These are phyloP conservation scores for Hypselothyrea guttata DNA, from an alignment of 2,888 invertebrate genomes.

Conservation along the genomic window DNA sequence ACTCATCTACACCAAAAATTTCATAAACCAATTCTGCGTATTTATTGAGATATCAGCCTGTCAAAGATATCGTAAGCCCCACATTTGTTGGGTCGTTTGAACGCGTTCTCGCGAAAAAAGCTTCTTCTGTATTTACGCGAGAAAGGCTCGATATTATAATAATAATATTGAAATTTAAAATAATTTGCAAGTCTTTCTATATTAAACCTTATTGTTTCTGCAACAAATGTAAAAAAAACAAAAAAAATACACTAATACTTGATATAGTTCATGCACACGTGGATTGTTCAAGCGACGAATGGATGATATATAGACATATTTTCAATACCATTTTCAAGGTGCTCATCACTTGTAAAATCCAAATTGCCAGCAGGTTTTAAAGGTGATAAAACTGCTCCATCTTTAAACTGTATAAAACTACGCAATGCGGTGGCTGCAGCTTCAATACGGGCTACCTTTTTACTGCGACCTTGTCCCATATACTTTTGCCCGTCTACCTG, in stretches of 20 bases:
- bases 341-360: conserved; percentile 84
- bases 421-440: conserved; percentile 84
- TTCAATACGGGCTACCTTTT: conserved; percentile 84
- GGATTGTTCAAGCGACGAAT: conserved; percentile 69
- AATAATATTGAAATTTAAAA: conserved; percentile 17
- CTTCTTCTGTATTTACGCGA: too few relatives aligned
- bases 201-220: not conserved
- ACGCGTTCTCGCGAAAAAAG: too few relatives aligned
- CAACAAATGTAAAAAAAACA: conserved; percentile 49
- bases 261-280: conserved; percentile 81
- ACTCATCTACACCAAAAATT: too few relatives aligned
- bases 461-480: conserved; percentile 84
- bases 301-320: too few relatives aligned
- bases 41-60: too few relatives aligned
- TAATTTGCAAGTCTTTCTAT: conserved; percentile 1
- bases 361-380: conserved; percentile 81
- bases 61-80: too few relatives aligned
- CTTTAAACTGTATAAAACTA: conserved; percentile 85
- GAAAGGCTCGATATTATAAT: too few relatives aligned
- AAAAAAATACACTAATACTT: conserved; percentile 80
- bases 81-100: too few relatives aligned
- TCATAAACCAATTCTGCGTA: too few relatives aligned
- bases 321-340: conserved; percentile 82
- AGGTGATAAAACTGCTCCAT: conserved; percentile 80
- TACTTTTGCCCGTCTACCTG: conserved; percentile 84